Base-by-base conservation (phyloP, 2,797 vertebrate genomes). In the Liasis olivaceus region DNA sequence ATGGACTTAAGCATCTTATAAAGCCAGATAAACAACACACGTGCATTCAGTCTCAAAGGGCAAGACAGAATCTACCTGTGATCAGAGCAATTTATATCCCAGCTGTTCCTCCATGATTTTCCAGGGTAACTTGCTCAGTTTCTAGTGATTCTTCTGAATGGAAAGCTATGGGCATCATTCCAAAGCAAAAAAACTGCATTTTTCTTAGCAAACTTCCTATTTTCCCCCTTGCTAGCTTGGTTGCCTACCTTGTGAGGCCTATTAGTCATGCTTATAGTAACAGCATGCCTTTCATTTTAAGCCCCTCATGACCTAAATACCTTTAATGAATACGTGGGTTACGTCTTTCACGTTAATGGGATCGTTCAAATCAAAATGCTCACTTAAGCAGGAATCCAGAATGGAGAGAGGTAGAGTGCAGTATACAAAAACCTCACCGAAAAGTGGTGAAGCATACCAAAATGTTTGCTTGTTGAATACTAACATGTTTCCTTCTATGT, bases 231-330 rank as follows among this genome's bases (percentile, higher is more conserved):
- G 64, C 26, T 89, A 62, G 26, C 31, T 90, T 64, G 42, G 85
- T 86, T 92, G 54, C 20, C 56, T 84, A 36, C 28, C n/a, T 88
- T 93, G 91, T 69, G 59, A 66, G 91, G 87, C 91, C 87, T 90
- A 84, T 90, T 90, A 84, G 62, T 87, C 54, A 69, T 26, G 51
- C 85, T 92, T 66, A 87, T 66, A 77, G 8, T 62, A 87, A 90
- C 20, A 28, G 51, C 66, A 92, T 63, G 81, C 81, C 31, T 93
- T 93, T 84, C 28, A 85, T 66, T 84, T 84, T 92, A 92, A 90
- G 28, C 42, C 51, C 31, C 88, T 85, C 0, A 13, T 92, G 88
- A 92, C 88, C 88, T 54, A 90, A 90, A 84, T 90, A 81, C 63
- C 36, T 91, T 64, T 51, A 54, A 51, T 85, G 66, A 77, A 63